Evolutionary conservation across 2,888 invertebrate genomes (phyloP).

Genomic region (Apodemia mormo): DNA sequence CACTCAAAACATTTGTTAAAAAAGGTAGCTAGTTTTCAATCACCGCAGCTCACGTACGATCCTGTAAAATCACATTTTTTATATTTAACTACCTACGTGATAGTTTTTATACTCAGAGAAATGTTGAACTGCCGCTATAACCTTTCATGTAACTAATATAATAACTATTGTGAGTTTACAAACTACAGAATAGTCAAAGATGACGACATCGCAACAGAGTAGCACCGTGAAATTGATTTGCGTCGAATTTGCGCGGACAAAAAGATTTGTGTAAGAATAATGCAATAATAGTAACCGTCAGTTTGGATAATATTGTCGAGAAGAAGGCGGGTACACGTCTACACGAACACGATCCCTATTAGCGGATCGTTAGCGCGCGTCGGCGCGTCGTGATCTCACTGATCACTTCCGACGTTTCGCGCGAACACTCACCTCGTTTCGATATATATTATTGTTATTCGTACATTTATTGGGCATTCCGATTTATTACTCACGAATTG

Average conservation of each 20-base stretch:
- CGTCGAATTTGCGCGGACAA: conserved; percentile 17
- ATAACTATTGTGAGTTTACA: conserved; percentile 3
- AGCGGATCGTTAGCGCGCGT: conserved; percentile 71
- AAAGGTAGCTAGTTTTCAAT: not conserved
- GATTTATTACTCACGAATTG: conserved; percentile 40
- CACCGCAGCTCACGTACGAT: not conserved
- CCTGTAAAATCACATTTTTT: not conserved
- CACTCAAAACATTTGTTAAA: too few relatives aligned
- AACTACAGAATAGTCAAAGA: not conserved
- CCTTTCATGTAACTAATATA: conserved; percentile 12
- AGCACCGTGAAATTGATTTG: conserved; percentile 16
- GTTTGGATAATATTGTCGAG: conserved; percentile 58
- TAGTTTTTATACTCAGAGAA: conserved; percentile 6
- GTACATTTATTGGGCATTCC: conserved; percentile 34
- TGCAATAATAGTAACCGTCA: conserved; percentile 42
- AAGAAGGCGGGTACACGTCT: conserved; percentile 62
- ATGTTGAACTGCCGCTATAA: conserved; percentile 3
- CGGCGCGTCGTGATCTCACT: conserved; percentile 65
- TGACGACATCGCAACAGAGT: conserved; percentile 12
- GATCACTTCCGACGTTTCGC: conserved; percentile 68
- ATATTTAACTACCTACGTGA: not conserved
- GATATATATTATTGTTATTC: conserved; percentile 39
- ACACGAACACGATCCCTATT: conserved; percentile 74
- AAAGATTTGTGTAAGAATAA: conserved; percentile 19
- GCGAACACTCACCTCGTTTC: conserved; percentile 35